Evolutionary conservation across 2,888 invertebrate genomes (phyloP).

Genomic region (Achlya flavicornis): DNA sequence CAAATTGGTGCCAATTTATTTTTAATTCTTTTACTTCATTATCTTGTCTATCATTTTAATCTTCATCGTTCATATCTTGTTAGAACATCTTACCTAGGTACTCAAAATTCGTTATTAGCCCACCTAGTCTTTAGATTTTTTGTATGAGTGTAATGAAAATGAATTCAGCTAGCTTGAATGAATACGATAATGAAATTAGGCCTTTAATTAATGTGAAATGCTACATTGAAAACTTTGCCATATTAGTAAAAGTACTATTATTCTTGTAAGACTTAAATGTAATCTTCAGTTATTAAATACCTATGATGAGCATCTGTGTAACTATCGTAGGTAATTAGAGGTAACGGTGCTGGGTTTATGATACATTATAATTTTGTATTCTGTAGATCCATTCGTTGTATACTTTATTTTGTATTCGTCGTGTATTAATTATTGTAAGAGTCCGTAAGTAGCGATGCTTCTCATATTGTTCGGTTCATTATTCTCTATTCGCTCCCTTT

Average conservation of each 20-base stretch:
- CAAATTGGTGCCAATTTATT: conserved; percentile 52
- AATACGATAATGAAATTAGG: conserved; percentile 67
- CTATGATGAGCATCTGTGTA: conserved; percentile 72
- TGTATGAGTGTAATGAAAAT: conserved; percentile 55
- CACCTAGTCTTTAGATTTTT: conserved; percentile 80
- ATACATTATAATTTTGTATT: conserved; percentile 75
- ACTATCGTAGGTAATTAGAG: conserved; percentile 73
- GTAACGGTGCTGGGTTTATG: conserved; percentile 81
- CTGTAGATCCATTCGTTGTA: conserved; percentile 74
- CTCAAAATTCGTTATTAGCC: conserved; percentile 73
- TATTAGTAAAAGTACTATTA: conserved; percentile 82
- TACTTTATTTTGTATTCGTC: conserved; percentile 72
- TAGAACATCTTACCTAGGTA: conserved; percentile 42
- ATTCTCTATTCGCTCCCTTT: conserved; percentile 59
- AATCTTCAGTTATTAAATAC: conserved; percentile 67
- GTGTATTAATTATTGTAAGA: conserved; percentile 67
- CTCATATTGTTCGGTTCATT: conserved; percentile 77
- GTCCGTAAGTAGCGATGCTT: conserved; percentile 65
- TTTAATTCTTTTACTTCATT: conserved; percentile 14
- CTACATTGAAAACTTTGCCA: conserved; percentile 84
- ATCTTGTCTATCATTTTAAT: conserved; percentile 16
- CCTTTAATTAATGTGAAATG: conserved; percentile 65
- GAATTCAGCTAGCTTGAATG: conserved; percentile 68
- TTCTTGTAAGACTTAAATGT: conserved; percentile 78
- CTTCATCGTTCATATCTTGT: conserved; percentile 34